phyloP scores from a whole-genome alignment of 92 coral and sea anemone species.

The Blastomussa wellsi region DNA sequence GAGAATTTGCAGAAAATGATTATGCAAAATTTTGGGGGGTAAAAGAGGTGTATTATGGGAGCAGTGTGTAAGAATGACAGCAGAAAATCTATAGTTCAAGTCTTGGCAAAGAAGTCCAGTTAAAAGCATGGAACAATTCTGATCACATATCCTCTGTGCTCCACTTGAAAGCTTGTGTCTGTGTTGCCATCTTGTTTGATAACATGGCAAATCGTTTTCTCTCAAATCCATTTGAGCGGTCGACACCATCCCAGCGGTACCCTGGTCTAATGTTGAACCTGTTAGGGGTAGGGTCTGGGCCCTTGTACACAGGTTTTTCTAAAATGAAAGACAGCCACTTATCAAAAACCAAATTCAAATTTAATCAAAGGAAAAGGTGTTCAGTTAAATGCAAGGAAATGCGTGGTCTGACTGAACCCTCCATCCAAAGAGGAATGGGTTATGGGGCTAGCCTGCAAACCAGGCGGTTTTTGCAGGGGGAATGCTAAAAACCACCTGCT shows the following conservation, averaged over 20 bases:
- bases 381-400: neutral
- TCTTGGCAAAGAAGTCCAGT: neutral
- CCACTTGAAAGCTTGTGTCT: conserved; percentile 88
- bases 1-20: too few species aligned
- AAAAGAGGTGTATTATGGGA: too few species aligned
- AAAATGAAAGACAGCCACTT: neutral
- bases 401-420: too few species aligned
- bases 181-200: conserved; percentile 83
- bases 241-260: conserved; percentile 99
- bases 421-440: too few species aligned
- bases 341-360: neutral
- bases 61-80: too few species aligned
- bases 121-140: neutral
- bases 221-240: conserved; percentile 97
- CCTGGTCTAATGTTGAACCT: conserved; percentile 91
- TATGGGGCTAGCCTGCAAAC: too few species aligned
- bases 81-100: too few species aligned
- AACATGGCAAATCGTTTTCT: conserved; percentile 91
- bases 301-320: conserved; percentile 92
- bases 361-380: neutral
- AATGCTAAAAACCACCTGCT: too few species aligned
- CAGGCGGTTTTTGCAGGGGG: too few species aligned
- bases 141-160: conserved; percentile 91
- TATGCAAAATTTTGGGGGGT: too few species aligned
- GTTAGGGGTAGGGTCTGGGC: conserved; percentile 90